These are phyloP conservation scores for Protonibea diacanthus DNA, from an alignment of 2,797 vertebrate species.

Conservation along the genomic window DNA sequence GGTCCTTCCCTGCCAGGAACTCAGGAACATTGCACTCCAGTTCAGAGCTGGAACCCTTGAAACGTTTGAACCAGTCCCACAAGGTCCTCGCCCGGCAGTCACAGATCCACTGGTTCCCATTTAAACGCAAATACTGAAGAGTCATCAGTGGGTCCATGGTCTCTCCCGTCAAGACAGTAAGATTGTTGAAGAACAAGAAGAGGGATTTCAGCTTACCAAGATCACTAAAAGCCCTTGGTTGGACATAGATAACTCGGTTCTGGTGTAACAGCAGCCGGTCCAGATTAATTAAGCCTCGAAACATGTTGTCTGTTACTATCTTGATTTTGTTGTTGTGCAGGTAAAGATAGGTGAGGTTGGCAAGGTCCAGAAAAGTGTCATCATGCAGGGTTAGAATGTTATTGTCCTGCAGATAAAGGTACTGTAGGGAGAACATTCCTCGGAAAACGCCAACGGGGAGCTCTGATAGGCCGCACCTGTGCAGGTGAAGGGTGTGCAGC, in stretches of 20 bases:
- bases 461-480: slow-evolving; percentile 95
- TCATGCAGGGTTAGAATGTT: slow-evolving; percentile 91
- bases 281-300: slow-evolving; percentile 92
- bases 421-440: slow-evolving; percentile 95
- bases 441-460: slow-evolving; percentile 92
- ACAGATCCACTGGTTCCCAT: slow-evolving; percentile 98
- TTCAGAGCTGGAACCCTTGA: slow-evolving; percentile 96
- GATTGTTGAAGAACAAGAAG: slow-evolving; percentile 97
- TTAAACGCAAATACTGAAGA: slow-evolving; percentile 96
- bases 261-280: slow-evolving; percentile 96
- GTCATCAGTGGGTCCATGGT: slow-evolving; percentile 91
- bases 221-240: slow-evolving; percentile 91
- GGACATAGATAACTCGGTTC: slow-evolving; percentile 91
- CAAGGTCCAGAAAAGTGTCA: slow-evolving; percentile 95
- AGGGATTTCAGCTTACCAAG: slow-evolving; percentile 94
- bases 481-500: slow-evolving; percentile 95
- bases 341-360: slow-evolving; percentile 98
- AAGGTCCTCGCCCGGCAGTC: slow-evolving; percentile 95
- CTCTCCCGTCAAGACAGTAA: slow-evolving; percentile 92
- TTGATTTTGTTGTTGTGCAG: slow-evolving; percentile 97
- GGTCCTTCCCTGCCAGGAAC: slow-evolving; percentile 89
- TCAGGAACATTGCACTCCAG: slow-evolving; percentile 92
- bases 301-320: slow-evolving; percentile 94
- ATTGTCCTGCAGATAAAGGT: slow-evolving; percentile 98
- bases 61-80: slow-evolving; percentile 98